Conservation (phyloP, 2,113 vertebrate species). For the Elephas maximus region DNA sequence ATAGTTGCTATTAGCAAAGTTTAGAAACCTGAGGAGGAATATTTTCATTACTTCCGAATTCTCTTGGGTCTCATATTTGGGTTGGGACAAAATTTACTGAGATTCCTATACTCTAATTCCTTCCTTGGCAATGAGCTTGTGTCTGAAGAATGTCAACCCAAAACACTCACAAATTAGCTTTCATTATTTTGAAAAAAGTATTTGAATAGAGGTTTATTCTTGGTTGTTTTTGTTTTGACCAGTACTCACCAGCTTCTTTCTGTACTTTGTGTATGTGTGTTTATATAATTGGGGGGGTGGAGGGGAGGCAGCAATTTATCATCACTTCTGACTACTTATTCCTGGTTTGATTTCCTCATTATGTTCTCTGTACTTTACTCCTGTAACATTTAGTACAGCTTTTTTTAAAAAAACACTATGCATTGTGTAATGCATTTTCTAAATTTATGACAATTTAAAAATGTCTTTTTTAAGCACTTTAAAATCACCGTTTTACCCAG, state of each 20-base stretch:
- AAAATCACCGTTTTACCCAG: conserved; percentile 12
- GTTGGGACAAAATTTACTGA: neutral
- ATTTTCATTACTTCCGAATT: conserved; percentile 1
- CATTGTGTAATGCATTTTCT: neutral
- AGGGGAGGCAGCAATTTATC: neutral
- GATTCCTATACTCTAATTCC: neutral
- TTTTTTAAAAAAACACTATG: neutral
- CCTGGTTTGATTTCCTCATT: conserved; percentile 37
- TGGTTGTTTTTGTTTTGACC: neutral
- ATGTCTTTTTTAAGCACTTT: conserved; percentile 29
- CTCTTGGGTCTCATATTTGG: neutral
- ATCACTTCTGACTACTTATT: neutral
- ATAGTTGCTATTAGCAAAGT: neutral
- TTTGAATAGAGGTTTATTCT: neutral
- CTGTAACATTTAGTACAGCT: neutral
- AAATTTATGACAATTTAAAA: conserved; percentile 26
- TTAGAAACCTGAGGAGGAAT: conserved; percentile 13
- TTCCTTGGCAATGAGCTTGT: neutral
- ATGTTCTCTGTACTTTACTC: conserved; percentile 6
- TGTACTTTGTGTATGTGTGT: neutral
- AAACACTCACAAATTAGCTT: neutral
- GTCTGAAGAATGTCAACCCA: neutral
- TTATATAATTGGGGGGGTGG: neutral
- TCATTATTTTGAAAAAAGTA: neutral
- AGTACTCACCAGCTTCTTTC: neutral